Conservation (phyloP, 2,113 vertebrate genomes). For the Percina caprodes region DNA sequence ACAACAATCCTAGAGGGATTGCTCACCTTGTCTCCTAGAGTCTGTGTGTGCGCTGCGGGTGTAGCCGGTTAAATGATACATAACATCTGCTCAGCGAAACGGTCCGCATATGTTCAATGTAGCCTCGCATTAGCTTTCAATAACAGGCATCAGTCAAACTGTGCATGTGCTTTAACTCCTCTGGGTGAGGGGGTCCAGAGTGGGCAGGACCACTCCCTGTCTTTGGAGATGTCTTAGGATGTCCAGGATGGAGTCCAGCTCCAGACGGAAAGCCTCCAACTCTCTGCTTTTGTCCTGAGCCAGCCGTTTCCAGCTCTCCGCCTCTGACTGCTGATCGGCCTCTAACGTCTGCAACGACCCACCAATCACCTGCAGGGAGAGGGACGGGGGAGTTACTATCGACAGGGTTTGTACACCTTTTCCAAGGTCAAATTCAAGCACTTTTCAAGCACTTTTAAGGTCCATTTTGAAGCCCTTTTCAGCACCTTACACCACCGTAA, state of each 20-base stretch:
- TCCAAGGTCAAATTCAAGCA: too few relatives aligned
- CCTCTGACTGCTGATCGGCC: conserved; percentile 81
- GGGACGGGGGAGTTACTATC: not conserved
- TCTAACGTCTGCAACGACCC: conserved; percentile 76
- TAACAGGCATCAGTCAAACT: not conserved
- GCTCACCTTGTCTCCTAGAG: too few relatives aligned
- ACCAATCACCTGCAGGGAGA: conserved; percentile 83
- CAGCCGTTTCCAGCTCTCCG: conserved; percentile 87
- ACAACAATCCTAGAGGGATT: too few relatives aligned
- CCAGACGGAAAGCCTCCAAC: conserved; percentile 89
- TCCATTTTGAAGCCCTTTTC: too few relatives aligned
- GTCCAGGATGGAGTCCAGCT: conserved; percentile 94
- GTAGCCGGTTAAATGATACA: too few relatives aligned
- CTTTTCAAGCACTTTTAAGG: too few relatives aligned
- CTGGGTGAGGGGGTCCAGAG: conserved; percentile 37
- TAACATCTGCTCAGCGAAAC: too few relatives aligned
- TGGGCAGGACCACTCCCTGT: conserved; percentile 88
- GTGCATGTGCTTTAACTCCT: not conserved
- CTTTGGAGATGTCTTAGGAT: conserved; percentile 90
- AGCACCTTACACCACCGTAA: too few relatives aligned
- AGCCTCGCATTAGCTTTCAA: not conserved
- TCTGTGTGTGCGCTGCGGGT: too few relatives aligned
- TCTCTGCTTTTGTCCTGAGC: conserved; percentile 89
- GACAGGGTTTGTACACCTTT: too few relatives aligned
- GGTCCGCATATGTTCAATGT: too few relatives aligned